Evolutionary conservation across 1,140 invertebrate species (phyloP).

Genomic region (Drosophila eugracilis): DNA sequence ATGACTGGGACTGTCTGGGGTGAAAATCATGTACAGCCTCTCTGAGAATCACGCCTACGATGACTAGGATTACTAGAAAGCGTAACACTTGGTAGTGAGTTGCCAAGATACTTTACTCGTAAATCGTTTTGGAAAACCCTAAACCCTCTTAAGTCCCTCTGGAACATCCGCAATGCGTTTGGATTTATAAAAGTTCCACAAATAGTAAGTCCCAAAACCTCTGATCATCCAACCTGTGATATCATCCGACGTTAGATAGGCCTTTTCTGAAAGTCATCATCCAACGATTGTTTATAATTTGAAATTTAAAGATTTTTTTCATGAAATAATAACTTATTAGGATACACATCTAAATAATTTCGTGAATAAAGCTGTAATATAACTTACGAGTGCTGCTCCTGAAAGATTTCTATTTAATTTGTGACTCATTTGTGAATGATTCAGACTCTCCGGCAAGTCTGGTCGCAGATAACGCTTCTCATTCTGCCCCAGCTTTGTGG

Average conservation of each 20-base stretch:
- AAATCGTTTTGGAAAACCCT: background rate
- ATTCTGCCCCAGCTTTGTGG: no score
- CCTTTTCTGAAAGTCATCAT: no score
- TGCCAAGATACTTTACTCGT: no score
- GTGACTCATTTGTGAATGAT: constrained; percentile 53
- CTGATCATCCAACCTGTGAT: background rate
- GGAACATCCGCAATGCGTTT: background rate
- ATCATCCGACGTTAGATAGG: no score
- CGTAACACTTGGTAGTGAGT: no score
- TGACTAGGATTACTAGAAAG: background rate
- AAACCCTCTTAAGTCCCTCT: background rate
- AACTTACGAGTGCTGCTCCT: constrained; percentile 1
- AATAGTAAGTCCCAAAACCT: background rate
- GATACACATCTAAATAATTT: background rate
- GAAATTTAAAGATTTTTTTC: no score
- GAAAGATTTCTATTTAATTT: constrained; percentile 16
- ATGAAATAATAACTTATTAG: no score
- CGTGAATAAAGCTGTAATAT: background rate
- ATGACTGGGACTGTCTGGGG: constrained; percentile 35
- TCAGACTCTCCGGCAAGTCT: constrained; percentile 29
- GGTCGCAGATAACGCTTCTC: constrained; percentile 24
- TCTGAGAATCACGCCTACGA: background rate
- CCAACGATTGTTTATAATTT: no score
- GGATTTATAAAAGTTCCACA: background rate
- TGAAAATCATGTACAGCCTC: constrained; percentile 59